Evolutionary conservation across 2,113 vertebrate species (phyloP).

Genomic region (Odocoileus hemionus): DNA sequence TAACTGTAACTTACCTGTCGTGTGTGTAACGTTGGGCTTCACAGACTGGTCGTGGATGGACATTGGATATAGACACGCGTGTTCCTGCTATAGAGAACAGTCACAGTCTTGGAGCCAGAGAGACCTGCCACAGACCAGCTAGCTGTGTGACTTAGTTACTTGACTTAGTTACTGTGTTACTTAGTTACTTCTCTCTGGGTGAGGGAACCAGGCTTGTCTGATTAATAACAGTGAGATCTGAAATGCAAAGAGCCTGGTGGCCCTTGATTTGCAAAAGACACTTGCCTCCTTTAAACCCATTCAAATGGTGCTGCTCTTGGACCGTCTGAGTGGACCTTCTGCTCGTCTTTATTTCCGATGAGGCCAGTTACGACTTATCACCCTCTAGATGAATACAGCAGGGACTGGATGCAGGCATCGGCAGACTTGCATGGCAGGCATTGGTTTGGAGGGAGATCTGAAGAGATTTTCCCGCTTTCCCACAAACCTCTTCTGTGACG

Average conservation of each 20-base stretch:
- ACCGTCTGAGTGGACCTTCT: background rate
- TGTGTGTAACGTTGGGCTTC: accelerated
- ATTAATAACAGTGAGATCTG: background rate
- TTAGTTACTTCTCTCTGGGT: background rate
- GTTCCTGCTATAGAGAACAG: background rate
- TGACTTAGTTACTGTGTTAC: background rate
- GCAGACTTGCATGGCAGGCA: background rate
- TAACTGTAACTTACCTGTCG: accelerated
- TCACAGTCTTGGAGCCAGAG: background rate
- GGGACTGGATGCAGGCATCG: accelerated
- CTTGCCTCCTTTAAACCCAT: background rate
- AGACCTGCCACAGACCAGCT: background rate
- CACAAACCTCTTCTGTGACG: background rate
- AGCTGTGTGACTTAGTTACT: background rate
- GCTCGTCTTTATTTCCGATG: background rate
- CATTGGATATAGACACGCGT: accelerated
- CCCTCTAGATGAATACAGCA: background rate
- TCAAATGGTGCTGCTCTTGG: background rate
- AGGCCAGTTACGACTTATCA: background rate
- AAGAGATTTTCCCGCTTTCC: background rate
- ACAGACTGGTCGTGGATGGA: no score
- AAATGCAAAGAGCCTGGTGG: accelerated
- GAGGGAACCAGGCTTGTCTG: background rate
- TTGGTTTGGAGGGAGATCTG: background rate
- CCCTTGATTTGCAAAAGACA: background rate